phyloP scores from a whole-genome alignment of 2,797 vertebrate genomes.

The Lates japonicus region DNA sequence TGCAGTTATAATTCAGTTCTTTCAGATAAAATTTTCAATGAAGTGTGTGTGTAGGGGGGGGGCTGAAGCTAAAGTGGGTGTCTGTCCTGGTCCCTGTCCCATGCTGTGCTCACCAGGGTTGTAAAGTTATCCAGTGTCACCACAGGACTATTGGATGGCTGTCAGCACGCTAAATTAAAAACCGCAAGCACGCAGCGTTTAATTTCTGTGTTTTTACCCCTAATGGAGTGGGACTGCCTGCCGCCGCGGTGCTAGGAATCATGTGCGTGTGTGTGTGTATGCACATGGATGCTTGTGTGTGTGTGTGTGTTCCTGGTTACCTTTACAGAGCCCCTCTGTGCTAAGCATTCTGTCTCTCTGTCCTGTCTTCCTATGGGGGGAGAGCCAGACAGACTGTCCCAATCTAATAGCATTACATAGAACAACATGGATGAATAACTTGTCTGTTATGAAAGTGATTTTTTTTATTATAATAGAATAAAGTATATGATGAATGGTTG shows the following conservation, averaged over 20 bases:
- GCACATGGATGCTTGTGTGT: background rate
- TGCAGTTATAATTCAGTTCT: constrained; percentile 10
- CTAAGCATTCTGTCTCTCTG: constrained; percentile 27
- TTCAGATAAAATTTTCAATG: constrained; percentile 31
- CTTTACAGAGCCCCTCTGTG: constrained; percentile 68
- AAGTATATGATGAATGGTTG: constrained; percentile 52
- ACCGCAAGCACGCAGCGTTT: constrained; percentile 75
- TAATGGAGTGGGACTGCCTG: constrained; percentile 66
- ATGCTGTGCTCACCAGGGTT: constrained; percentile 54
- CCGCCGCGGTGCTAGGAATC: constrained; percentile 23
- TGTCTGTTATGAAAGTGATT: constrained; percentile 47
- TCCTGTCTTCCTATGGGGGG: constrained; percentile 21
- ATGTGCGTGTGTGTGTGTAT: constrained; percentile 17
- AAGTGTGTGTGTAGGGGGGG: constrained; percentile 8
- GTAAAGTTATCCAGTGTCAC: constrained; percentile 74
- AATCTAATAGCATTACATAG: constrained; percentile 39
- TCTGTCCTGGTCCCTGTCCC: constrained; percentile 71
- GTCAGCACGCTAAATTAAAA: constrained; percentile 80
- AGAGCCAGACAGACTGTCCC: constrained; percentile 40
- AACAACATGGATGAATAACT: constrained; percentile 52
- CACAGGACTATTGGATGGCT: constrained; percentile 74
- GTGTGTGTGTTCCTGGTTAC: constrained; percentile 38
- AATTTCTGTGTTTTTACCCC: constrained; percentile 75
- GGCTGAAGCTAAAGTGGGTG: constrained; percentile 42
- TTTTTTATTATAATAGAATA: constrained; percentile 39